Evolutionary conservation across 2,113 vertebrate species (phyloP).

Genomic region (Istiophorus platypterus): DNA sequence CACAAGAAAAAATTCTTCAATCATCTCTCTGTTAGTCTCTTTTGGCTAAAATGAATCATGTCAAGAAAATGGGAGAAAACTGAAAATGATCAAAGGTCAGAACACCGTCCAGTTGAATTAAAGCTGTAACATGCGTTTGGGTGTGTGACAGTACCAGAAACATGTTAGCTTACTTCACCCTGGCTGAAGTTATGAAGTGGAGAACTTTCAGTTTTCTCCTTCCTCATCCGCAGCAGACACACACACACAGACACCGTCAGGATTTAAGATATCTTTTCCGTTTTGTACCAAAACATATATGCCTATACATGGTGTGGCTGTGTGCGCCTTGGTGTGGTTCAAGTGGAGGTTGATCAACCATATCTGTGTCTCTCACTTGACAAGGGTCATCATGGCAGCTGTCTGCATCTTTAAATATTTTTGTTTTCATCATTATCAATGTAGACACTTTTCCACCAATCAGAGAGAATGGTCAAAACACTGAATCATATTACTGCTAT

Average conservation of each 20-base stretch:
- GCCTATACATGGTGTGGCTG: slow-evolving; percentile 55
- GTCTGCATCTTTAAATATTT: slow-evolving; percentile 40
- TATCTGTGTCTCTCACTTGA: slow-evolving; percentile 28
- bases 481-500: not conserved
- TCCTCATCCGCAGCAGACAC: slow-evolving; percentile 3
- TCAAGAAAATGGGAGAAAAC: slow-evolving; percentile 35
- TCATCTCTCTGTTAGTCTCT: not conserved
- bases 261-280: slow-evolving; percentile 23
- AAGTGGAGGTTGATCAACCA: slow-evolving; percentile 29
- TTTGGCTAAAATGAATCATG: slow-evolving; percentile 1
- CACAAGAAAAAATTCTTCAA: not conserved
- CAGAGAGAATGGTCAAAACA: slow-evolving; percentile 36
- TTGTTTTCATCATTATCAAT: slow-evolving; percentile 22
- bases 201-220: slow-evolving; percentile 50
- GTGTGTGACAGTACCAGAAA: slow-evolving; percentile 42
- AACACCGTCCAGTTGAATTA: slow-evolving; percentile 31
- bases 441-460: not conserved
- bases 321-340: slow-evolving; percentile 21
- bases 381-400: slow-evolving; percentile 30
- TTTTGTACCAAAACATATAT: slow-evolving; percentile 33
- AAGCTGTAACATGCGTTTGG: slow-evolving; percentile 39
- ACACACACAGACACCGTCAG: slow-evolving; percentile 3
- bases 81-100: slow-evolving; percentile 36
- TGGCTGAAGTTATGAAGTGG: slow-evolving; percentile 61
- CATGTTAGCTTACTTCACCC: slow-evolving; percentile 46